phyloP scores from a whole-genome alignment of 2,113 vertebrate species.

The Thryonomys swinderianus region DNA sequence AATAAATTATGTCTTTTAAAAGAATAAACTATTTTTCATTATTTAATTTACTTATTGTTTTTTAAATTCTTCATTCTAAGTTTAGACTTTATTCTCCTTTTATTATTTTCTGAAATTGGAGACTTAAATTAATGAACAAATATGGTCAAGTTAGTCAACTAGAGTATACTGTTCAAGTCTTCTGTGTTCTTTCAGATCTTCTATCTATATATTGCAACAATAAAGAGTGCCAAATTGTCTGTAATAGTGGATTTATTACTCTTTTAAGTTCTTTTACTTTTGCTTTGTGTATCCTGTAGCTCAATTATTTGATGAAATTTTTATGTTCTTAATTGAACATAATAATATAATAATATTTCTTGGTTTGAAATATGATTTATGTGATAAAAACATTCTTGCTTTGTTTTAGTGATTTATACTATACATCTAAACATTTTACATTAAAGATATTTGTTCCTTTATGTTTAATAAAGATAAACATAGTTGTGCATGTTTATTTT shows the following conservation, averaged over 20 bases:
- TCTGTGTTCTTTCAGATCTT: not conserved
- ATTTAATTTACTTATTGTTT: not conserved
- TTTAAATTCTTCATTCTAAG: not conserved
- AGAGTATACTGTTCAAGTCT: not conserved
- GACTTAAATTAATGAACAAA: not conserved
- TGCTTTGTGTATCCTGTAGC: not conserved
- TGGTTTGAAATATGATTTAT: not conserved
- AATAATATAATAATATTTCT: not conserved
- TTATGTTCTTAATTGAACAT: not conserved
- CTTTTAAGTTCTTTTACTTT: not conserved
- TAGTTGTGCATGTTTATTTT: not conserved
- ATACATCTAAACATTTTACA: not conserved
- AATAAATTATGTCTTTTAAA: not conserved
- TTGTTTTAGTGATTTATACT: not conserved
- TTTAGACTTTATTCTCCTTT: not conserved
- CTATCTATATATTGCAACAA: not conserved
- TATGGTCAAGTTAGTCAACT: not conserved
- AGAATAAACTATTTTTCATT: not conserved
- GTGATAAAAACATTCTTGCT: not conserved
- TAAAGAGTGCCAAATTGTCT: not conserved
- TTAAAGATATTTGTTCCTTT: not conserved
- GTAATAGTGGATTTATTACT: not conserved
- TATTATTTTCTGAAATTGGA: not conserved
- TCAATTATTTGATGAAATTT: not conserved
- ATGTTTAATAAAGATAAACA: not conserved